Conservation (phyloP, 1,140 invertebrate species). For the Papilio dardanus region DNA sequence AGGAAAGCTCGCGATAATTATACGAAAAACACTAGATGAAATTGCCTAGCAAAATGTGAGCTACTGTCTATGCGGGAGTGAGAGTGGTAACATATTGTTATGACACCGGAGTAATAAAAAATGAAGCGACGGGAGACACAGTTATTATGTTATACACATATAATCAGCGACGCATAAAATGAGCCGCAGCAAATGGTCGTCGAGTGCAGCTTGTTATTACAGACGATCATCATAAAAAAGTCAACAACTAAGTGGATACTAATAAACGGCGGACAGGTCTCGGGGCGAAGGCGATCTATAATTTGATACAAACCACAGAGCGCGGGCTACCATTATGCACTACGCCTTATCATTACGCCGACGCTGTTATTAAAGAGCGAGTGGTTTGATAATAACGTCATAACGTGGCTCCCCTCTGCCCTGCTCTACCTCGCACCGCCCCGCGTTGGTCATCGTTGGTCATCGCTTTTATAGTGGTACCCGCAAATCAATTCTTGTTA, state of each 20-base stretch:
- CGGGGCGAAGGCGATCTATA: conserved; percentile 24
- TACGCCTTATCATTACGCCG: conserved; percentile 34
- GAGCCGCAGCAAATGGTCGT: conserved; percentile 25
- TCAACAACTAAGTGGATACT: conserved; percentile 36
- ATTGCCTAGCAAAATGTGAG: no score
- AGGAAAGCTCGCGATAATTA: no score
- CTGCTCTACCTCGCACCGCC: not conserved
- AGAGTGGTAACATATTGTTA: conserved; percentile 10
- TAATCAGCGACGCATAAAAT: conserved; percentile 37
- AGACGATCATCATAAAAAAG: conserved; percentile 35
- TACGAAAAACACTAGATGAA: no score
- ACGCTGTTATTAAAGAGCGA: conserved; percentile 34
- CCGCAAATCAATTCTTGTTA: conserved; percentile 36
- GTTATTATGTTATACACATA: conserved; percentile 27
- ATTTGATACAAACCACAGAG: conserved; percentile 37
- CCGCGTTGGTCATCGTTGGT: not conserved
- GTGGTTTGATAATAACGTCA: conserved; percentile 36
- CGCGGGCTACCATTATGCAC: conserved; percentile 31
- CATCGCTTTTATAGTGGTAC: not conserved
- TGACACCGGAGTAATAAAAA: conserved; percentile 23
- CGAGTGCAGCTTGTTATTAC: conserved; percentile 23
- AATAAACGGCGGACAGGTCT: conserved; percentile 28
- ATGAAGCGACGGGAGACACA: conserved; percentile 13
- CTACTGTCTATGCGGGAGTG: not conserved
- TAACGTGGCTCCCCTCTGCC: conserved; percentile 1